These are phyloP conservation scores for Himantopus leucocephalus DNA, from an alignment of 2,113 vertebrate genomes.

Conservation along the genomic window DNA sequence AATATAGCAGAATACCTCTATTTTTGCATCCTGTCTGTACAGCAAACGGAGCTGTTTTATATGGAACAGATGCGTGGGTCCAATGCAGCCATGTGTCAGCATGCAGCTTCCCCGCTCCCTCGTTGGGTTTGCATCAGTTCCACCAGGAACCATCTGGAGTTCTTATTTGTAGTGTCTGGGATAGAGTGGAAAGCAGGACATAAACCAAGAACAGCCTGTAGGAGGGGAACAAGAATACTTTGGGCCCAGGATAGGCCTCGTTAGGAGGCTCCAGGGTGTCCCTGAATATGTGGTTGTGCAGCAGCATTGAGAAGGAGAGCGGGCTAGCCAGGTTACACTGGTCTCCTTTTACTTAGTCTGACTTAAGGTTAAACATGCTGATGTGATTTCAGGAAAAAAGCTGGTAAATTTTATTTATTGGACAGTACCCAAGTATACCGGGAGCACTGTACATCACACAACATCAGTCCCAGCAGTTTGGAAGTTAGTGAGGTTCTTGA, in stretches of 20 bases:
- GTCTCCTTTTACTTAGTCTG: not conserved
- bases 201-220: not conserved
- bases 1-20: not conserved
- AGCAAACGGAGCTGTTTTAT: not conserved
- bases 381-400: not conserved
- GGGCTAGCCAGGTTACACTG: not conserved
- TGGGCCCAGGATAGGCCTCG: not conserved
- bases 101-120: not conserved
- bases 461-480: not conserved
- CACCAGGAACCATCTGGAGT: not conserved
- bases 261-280: not conserved
- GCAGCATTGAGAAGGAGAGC: not conserved
- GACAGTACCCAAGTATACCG: not conserved
- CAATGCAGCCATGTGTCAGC: not conserved
- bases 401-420: not conserved
- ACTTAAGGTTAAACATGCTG: not conserved
- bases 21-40: not conserved
- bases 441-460: not conserved
- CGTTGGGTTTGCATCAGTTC: not conserved
- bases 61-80: not conserved
- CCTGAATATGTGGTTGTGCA: not conserved
- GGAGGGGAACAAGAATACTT: not conserved
- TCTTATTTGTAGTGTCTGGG: not conserved
- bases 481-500: not conserved
- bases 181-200: not conserved